Conservation (phyloP, 2,797 vertebrate species). For the Schizopygopsis malacanthus region DNA sequence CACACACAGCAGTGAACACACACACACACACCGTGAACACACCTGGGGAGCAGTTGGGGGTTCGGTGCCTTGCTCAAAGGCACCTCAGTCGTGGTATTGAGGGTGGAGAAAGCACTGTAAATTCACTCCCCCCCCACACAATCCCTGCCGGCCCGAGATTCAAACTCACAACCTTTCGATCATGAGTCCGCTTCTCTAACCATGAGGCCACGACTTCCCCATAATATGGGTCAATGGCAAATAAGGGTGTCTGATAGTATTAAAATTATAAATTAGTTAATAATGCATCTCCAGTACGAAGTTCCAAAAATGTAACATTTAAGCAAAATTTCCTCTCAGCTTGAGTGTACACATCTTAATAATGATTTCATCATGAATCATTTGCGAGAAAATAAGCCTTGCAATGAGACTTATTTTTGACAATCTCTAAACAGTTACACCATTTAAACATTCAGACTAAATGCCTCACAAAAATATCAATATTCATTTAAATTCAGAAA, state of each 20-base stretch:
- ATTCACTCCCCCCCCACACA: too few relatives aligned
- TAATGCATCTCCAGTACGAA: not conserved
- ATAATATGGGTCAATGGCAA: not conserved
- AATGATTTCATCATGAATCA: not conserved
- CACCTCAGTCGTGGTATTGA: too few relatives aligned
- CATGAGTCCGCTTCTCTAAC: too few relatives aligned
- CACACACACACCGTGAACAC: too few relatives aligned
- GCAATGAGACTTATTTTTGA: not conserved
- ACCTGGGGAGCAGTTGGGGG: too few relatives aligned
- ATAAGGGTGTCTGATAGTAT: not conserved
- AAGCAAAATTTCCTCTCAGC: not conserved
- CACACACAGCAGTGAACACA: too few relatives aligned
- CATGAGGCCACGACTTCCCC: too few relatives aligned
- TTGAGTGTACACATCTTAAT: not conserved
- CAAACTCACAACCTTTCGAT: too few relatives aligned
- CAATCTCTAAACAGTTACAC: not conserved
- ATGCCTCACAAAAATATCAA: not conserved
- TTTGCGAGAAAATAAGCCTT: not conserved
- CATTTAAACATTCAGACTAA: not conserved
- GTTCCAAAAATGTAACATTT: not conserved
- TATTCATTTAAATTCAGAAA: not conserved
- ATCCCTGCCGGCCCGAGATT: too few relatives aligned
- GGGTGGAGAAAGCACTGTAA: too few relatives aligned
- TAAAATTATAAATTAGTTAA: not conserved
- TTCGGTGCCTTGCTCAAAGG: too few relatives aligned